Conservation (phyloP, 2,113 vertebrate genomes). For the Egretta garzetta region DNA sequence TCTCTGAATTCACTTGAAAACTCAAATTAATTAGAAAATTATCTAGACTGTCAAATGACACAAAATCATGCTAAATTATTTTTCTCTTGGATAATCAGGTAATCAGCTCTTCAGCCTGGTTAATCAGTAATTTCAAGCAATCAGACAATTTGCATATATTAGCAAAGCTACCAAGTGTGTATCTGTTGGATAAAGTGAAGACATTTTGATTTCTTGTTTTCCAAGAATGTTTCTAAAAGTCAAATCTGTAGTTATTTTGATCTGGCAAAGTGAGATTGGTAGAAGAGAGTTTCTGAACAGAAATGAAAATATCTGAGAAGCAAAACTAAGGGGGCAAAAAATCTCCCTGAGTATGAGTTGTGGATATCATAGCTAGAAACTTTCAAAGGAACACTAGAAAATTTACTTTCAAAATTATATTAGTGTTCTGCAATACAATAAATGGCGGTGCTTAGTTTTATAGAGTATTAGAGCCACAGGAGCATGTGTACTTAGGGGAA, state of each 20-base stretch:
- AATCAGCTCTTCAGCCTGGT: conserved; percentile 56
- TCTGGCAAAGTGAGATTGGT: not conserved
- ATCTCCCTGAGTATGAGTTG: not conserved
- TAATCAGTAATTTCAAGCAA: conserved; percentile 36
- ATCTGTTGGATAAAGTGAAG: conserved; percentile 26
- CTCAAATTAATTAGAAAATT: conserved; percentile 59
- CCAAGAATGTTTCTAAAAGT: not conserved
- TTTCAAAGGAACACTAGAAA: not conserved
- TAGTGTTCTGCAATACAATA: not conserved
- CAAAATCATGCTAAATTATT: conserved; percentile 52
- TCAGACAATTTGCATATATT: conserved; percentile 49
- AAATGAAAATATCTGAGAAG: not conserved
- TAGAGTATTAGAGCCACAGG: not conserved
- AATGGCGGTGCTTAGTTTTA: not conserved
- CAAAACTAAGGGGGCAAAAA: not conserved
- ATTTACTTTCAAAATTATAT: not conserved
- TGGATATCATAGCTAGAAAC: not conserved
- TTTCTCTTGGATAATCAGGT: conserved; percentile 45
- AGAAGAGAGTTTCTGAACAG: not conserved
- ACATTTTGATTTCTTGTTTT: not conserved
- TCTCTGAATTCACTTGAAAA: conserved; percentile 41
- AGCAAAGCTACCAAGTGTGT: conserved; percentile 41
- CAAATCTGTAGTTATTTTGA: not conserved
- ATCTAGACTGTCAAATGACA: conserved; percentile 45
- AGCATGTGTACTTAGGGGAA: not conserved